phyloP scores from a whole-genome alignment of 2,113 vertebrate species.

The Enhydra lutris region DNA sequence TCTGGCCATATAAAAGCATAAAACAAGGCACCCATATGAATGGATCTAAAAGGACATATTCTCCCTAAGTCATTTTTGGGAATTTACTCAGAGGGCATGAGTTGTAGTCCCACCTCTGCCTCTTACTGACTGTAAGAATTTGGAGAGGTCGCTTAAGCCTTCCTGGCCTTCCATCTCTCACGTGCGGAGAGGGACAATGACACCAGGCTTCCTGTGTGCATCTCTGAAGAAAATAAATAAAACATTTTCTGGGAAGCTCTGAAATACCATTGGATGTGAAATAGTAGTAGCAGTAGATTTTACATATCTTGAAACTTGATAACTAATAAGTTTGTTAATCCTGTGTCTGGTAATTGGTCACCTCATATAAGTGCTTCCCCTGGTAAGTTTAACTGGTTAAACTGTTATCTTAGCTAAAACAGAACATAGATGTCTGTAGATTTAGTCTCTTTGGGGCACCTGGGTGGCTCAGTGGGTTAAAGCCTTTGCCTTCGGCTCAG shows the following conservation, averaged over 20 bases:
- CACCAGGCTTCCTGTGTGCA: background rate
- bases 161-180: background rate
- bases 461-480: no score
- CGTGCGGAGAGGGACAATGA: background rate
- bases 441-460: background rate
- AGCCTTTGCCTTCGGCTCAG: no score
- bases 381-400: background rate
- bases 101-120: background rate
- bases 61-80: background rate
- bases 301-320: background rate
- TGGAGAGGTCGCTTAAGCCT: background rate
- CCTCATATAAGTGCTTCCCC: background rate
- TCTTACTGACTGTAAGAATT: background rate
- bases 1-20: background rate
- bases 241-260: background rate
- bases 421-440: background rate
- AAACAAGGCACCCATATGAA: background rate
- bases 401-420: constrained; percentile 25
- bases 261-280: background rate
- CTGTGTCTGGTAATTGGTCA: background rate
- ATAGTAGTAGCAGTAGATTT: background rate
- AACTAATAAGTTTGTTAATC: background rate
- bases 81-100: background rate
- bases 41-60: background rate
- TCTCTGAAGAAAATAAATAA: background rate